Evolutionary conservation across 2,797 vertebrate genomes (phyloP), one percentile per base, ranked within the genome.

Genomic region (Esox masquinongy): DNA sequence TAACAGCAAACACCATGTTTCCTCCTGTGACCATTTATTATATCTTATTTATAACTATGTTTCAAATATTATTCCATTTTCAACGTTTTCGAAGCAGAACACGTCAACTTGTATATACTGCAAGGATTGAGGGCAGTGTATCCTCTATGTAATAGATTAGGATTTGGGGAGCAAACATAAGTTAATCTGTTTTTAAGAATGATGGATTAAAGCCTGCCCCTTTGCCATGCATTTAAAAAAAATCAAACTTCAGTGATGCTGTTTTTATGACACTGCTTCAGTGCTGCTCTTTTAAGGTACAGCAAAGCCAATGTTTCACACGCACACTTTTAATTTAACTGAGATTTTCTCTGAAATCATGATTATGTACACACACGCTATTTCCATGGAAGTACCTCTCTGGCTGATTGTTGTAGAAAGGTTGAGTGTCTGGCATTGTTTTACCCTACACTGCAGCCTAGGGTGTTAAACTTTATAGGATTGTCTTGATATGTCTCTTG

Each of bases 371-470:
- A 72, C 36, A 73, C 34, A 73, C 79, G 76, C 69, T 64, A 31
- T 29, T 63, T 63, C 29, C 31, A 53, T 76, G 72, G 51, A 66
- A 76, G 71, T 43, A 24, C 22, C 74, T 64, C 74, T 78, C 63
- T 14, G 22, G 11, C 43, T 68, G 72, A 79, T 82, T 80, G 79
- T 79, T 81, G 78, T 49, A 68, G 67, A 36, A 8, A 24, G 29
- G 47, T 69, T 80, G 56, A 71, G 78, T 16, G 72, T 59, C 50
- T 74, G 68, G 29, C 76, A 69, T 79, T 83, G 77, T 85, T 79
- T 69, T 75, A 79, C 69, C 77, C 70, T 31, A 31, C 4, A 8
- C 36, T 39, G 7, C 7, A 39, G 36, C 5, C 36, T 5, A 5
- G 2, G 36, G 4, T 39, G 36, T 39, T 5, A 4, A 39, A 39